Evolutionary conservation across 2,113 vertebrate genomes (phyloP), one percentile per base, ranked within the genome.

Genomic region (Prunella fulvescens): DNA sequence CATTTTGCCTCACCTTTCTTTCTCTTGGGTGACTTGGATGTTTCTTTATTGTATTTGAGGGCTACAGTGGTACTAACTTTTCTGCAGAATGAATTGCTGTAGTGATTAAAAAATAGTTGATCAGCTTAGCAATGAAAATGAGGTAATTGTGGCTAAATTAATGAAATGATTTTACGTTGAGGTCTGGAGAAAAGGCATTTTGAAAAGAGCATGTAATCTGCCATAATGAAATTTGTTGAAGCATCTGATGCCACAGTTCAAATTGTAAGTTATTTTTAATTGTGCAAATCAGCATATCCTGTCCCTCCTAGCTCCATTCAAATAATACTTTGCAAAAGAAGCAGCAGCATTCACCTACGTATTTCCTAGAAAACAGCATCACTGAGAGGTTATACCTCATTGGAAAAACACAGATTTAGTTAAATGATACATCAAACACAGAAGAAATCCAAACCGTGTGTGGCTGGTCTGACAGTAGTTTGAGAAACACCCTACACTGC

Each of bases 231-330:
- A 80, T 78, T 54, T 48, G 44, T 77, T 86, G 44, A 88, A 83
- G 48, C 40, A 78, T 81, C 71, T 37, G 39, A 80, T 91, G 79
- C n/a, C 51, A 62, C 57, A 61, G 78, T 79, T 87, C 31, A 90
- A 88, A 64, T 14, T 66, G 1, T 84, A 72, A 92, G 93, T 93
- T 95, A 85, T 91, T 96, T 95, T 95, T 90, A 92, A 62, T 91
- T 66, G 91, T 92, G 91, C 86, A 86, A 51, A 95, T 93, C 64
- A 84, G 58, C 44, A 29, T 93, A 84, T 86, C 86, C 92, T 93
- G 86, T 45, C 81, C 60, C 37, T 92, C 73, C 53, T 72, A 50
- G 70, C 44, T 91, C 56, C 60, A 84, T 92, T 95, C 60, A 91
- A 74, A 74, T 93, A 77, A 16, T 54, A 35, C 44, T 93, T 91